phyloP scores from a whole-genome alignment of 2,888 invertebrate species.

The Therioaphis trifolii region DNA sequence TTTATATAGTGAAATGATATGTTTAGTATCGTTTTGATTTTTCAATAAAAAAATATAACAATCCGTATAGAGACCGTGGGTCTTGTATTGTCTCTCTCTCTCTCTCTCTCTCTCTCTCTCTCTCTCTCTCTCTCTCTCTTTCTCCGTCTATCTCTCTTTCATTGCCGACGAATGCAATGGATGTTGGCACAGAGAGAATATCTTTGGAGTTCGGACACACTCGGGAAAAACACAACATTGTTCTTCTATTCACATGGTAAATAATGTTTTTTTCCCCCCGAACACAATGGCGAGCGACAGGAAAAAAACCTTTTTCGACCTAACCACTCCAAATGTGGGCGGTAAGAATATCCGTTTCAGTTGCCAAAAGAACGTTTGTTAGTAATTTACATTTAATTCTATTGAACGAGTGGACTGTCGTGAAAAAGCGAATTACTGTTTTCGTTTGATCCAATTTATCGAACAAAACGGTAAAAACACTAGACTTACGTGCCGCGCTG shows the following conservation, averaged over 20 bases:
- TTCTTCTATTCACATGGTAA: constrained; percentile 54
- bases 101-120: too few species aligned
- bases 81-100: not conserved
- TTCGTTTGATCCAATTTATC: not conserved
- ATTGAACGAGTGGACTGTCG: not conserved
- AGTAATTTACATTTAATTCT: constrained; percentile 31
- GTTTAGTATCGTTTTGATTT: constrained; percentile 39
- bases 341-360: constrained; percentile 40
- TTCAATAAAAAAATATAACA: constrained; percentile 45
- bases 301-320: constrained; percentile 25
- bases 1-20: not conserved
- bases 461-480: not conserved
- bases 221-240: constrained; percentile 50
- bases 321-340: constrained; percentile 46
- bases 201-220: constrained; percentile 35
- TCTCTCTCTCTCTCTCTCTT: not conserved
- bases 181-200: constrained; percentile 1
- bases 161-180: not conserved
- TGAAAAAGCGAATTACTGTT: constrained; percentile 21
- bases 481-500: too few species aligned
- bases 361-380: constrained; percentile 39
- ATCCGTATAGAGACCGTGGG: not conserved
- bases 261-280: constrained; percentile 33
- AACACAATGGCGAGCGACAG: not conserved
- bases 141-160: not conserved